phyloP scores from a whole-genome alignment of 2,113 vertebrate species.

The Otolemur garnettii region DNA sequence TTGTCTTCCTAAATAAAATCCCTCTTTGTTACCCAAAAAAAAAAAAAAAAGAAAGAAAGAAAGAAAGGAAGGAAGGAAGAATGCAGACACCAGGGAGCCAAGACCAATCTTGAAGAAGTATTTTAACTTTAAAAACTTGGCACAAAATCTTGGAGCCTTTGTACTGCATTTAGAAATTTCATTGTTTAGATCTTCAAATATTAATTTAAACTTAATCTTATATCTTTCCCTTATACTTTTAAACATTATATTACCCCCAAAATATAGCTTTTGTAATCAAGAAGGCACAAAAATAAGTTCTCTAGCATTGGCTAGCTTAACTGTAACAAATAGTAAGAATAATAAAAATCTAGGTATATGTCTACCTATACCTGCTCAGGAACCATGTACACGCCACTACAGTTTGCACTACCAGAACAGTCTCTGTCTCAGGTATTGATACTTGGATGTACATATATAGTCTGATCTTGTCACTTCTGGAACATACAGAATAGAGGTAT shows the following conservation, averaged over 20 bases:
- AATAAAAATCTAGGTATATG: not conserved
- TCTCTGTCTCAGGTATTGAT: not conserved
- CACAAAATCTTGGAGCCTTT: not conserved
- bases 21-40: no score
- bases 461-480: not conserved
- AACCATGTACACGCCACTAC: not conserved
- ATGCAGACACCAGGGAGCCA: not conserved
- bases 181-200: not conserved
- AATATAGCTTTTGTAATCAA: slow-evolving; percentile 9
- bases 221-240: not conserved
- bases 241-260: slow-evolving; percentile 10
- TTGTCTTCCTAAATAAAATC: no score
- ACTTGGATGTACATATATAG: not conserved
- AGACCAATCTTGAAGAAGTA: not conserved
- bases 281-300: slow-evolving; percentile 35
- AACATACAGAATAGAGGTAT: not conserved
- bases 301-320: not conserved
- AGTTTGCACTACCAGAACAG: not conserved
- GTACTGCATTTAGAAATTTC: slow-evolving; percentile 16
- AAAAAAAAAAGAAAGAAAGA: no score
- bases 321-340: not conserved
- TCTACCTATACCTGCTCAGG: not conserved
- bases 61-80: not conserved
- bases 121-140: slow-evolving; percentile 42
- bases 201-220: not conserved